Conservation (phyloP, 2,113 vertebrate genomes). For the Hiodon tergisus region DNA sequence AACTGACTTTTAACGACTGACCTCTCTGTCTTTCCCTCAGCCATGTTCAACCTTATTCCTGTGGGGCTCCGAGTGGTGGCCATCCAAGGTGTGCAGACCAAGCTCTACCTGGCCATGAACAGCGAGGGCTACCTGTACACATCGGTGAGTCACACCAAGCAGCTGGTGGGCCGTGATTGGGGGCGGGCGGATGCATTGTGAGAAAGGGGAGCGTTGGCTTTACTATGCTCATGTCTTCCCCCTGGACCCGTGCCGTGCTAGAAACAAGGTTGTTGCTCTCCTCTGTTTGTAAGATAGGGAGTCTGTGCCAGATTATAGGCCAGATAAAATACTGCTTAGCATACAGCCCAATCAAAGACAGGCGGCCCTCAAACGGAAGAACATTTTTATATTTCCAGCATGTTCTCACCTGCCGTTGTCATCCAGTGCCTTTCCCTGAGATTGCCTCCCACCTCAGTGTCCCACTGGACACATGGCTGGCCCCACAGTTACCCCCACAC, state of each 20-base stretch:
- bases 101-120: constrained; percentile 97
- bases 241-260: neutral
- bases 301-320: no score
- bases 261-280: neutral
- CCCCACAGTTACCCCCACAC: neutral
- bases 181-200: constrained; percentile 3
- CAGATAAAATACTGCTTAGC: no score
- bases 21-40: constrained; percentile 51
- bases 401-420: no score
- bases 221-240: neutral
- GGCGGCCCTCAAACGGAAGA: no score
- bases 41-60: constrained; percentile 97
- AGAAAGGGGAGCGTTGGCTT: neutral
- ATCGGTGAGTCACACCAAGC: constrained; percentile 76
- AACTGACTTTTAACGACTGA: neutral
- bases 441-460: no score
- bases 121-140: constrained; percentile 95
- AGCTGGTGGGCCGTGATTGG: neutral
- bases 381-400: no score
- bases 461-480: neutral
- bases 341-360: no score
- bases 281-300: no score
- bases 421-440: no score
- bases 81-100: constrained; percentile 97
- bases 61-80: constrained; percentile 98